Base-by-base conservation (phyloP, 1,140 invertebrate species). In the Trachymyrmex septentrionalis region DNA sequence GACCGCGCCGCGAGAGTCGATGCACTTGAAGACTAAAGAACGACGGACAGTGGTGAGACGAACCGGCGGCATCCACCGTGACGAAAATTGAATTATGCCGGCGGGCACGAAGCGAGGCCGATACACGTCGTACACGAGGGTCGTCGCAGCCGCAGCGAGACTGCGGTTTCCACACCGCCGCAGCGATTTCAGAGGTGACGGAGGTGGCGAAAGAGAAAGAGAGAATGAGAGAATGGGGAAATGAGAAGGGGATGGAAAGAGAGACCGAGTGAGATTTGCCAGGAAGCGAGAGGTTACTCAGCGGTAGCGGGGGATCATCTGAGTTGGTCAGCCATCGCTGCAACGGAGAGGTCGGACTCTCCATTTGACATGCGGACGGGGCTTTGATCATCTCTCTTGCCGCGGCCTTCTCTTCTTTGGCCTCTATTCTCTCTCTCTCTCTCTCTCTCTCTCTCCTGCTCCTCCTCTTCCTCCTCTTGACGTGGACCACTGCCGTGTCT, bases 361-460 rank as follows among this genome's bases (percentile, higher is more conserved):
- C 82, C 87, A 91, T 91, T 91, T 91, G 91, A 92, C 88, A 90
- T 89, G 88, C 90, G 86, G 87, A 89, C 85, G 77, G 86, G 72
- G 87, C 92, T 92, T 92, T 92, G 92, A 92, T 92, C 92, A 88
- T 91, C 86, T 92, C 86, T 80, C 88, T 84, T 85, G 85, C 89
- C 87, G 88, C 85, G 72, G 53, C 48, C 78, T 69, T 67, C 90
- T 90, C 87, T 87, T 72, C 80, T 85, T 87, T 66, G 73, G 64
- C 76, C 82, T 67, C 69, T n/a, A n/a, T n/a, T n/a, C n/a, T n/a
- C n/a, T 88, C 14, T 55, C 30, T 38, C 30, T 9, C 76, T 34
- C 19, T 48, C 16, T 21, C 57, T 61, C 76, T 34, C 7, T 55
- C 50, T n/a, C 63, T 69, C 38, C 34, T 5, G n/a, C 59, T 61